A percentile compares a stretch with the other conserved stretches of the same genome.
Evolutionary conservation across 92 coral and sea anemone genomes (phyloP).

Genomic region (Blastomussa wellsi): DNA sequence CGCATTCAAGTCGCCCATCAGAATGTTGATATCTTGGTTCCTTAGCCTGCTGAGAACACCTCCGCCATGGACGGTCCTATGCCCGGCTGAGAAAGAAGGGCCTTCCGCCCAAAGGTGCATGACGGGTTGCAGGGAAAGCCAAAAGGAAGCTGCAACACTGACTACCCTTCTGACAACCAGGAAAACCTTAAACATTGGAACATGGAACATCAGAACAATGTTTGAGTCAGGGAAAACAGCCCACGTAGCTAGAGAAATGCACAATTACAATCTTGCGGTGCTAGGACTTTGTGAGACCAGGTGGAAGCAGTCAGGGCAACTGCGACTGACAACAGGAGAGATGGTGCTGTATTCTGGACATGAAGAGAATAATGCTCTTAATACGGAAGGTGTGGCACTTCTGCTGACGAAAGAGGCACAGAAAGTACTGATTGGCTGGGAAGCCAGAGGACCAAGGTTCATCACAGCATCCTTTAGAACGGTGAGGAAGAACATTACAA

Average conservation of each 20-base stretch:
- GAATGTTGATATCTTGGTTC: constrained; percentile 30
- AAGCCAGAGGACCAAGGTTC: constrained; percentile 10
- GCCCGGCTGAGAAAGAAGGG: no score
- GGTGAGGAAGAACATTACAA: not conserved
- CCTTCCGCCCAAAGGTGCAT: no score
- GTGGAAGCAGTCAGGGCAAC: no score
- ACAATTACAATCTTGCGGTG: constrained; percentile 15
- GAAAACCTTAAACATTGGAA: no score
- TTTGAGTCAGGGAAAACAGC: constrained; percentile 34
- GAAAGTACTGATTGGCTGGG: constrained; percentile 17
- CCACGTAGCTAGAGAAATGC: constrained; percentile 20
- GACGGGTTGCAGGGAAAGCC: no score
- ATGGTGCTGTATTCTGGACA: constrained; percentile 28
- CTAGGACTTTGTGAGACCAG: constrained; percentile 20
- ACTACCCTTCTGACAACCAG: no score
- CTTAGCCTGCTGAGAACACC: no score
- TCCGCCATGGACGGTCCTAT: no score
- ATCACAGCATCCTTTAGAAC: not conserved
- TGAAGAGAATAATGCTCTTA: constrained; percentile 11
- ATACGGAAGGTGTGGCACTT: no score
- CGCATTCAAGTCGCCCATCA: not conserved
- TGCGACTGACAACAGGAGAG: no score
- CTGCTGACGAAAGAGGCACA: constrained; percentile 8
- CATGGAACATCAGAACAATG: no score
- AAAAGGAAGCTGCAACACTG: no score